These are phyloP conservation scores for Seriola rivoliana DNA, from an alignment of 2,113 vertebrate species.

Conservation along the genomic window DNA sequence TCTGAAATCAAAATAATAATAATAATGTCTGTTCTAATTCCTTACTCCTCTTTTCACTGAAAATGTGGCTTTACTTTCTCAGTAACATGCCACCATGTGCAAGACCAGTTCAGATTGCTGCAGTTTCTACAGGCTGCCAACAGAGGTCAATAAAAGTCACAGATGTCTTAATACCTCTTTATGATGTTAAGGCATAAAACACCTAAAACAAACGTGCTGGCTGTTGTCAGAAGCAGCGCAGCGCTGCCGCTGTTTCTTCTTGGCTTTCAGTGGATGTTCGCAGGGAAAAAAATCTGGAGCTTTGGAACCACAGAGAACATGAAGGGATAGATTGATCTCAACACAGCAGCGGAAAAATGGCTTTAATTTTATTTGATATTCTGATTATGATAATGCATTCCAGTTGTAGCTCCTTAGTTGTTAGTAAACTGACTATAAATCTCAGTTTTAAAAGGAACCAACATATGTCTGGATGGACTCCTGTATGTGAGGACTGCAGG, in stretches of 20 bases:
- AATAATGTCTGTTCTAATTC: background rate
- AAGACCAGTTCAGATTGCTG: background rate
- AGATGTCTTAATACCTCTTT: background rate
- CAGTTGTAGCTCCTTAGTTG: constrained; percentile 50
- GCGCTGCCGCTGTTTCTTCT: constrained; percentile 24
- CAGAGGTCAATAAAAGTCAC: constrained; percentile 31
- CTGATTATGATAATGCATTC: constrained; percentile 27
- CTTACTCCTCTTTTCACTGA: background rate
- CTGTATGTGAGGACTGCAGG: background rate
- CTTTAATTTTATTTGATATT: constrained; percentile 29
- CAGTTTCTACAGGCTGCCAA: constrained; percentile 24
- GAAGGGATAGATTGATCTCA: constrained; percentile 27
- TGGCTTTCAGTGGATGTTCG: constrained; percentile 23
- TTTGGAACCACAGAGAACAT: constrained; percentile 41
- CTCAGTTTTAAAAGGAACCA: constrained; percentile 65
- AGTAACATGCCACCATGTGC: background rate
- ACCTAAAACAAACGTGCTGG: background rate
- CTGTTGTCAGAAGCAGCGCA: constrained; percentile 19
- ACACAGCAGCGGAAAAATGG: constrained; percentile 34
- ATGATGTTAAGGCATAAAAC: background rate
- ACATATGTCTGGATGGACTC: constrained; percentile 50
- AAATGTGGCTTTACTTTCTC: background rate
- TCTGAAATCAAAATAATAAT: background rate
- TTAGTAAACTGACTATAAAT: constrained; percentile 57
- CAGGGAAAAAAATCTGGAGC: background rate